Conservation (phyloP, 2,113 vertebrate genomes). For the Chroicocephalus ridibundus region DNA sequence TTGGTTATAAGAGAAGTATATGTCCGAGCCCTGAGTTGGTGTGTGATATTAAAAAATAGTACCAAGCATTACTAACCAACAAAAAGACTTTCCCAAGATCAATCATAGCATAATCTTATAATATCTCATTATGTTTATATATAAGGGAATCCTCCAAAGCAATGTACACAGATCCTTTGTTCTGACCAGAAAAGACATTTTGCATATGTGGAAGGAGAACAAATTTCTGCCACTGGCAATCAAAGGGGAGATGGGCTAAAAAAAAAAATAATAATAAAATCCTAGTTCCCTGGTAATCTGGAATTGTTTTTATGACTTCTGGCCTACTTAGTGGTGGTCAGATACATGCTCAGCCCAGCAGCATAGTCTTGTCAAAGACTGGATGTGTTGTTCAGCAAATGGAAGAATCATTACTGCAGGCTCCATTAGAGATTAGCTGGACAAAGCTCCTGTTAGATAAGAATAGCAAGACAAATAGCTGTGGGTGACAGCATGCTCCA, state of each 20-base stretch:
- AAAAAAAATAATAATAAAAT: not conserved
- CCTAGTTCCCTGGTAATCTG: not conserved
- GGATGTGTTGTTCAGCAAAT: conserved; percentile 13
- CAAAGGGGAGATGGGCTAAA: not conserved
- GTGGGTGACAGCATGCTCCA: not conserved
- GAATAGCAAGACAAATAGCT: not conserved
- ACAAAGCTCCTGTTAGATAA: conserved; percentile 20
- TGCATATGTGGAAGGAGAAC: not conserved
- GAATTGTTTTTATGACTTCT: not conserved
- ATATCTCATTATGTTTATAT: not conserved
- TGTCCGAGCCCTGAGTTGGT: not conserved
- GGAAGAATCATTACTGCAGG: not conserved
- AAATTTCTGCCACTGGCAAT: not conserved
- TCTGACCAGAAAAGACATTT: not conserved
- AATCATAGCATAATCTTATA: not conserved
- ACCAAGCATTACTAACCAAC: not conserved
- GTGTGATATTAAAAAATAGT: not conserved
- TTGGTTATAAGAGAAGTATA: not conserved
- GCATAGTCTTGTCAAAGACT: not conserved
- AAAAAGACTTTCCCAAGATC: not conserved
- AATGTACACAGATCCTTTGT: not conserved
- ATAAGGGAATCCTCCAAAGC: not conserved
- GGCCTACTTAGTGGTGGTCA: not conserved
- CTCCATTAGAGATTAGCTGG: conserved; percentile 25
- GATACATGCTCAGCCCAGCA: not conserved